A percentile compares a stretch with the other conserved stretches of the same genome.
phyloP scores from a whole-genome alignment of 1,140 invertebrate species.

The Papilio polyxenes region DNA sequence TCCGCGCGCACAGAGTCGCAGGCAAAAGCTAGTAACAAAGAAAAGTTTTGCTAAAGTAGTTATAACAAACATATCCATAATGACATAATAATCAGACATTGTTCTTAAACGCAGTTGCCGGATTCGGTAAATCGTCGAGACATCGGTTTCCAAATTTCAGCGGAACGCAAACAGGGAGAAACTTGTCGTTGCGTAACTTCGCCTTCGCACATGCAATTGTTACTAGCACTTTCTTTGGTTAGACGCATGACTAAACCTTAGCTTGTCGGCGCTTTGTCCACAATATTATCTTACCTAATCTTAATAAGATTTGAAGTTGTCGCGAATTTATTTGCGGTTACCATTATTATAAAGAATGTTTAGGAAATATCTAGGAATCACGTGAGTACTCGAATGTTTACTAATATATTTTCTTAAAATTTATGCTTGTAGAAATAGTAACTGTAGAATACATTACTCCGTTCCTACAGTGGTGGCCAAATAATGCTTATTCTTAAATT shows the following conservation, averaged over 20 bases:
- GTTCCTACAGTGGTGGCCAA: too few relatives aligned
- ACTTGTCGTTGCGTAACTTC: slow-evolving; percentile 57
- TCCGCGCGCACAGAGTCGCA: too few relatives aligned
- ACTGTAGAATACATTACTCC: too few relatives aligned
- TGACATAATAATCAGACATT: slow-evolving; percentile 12
- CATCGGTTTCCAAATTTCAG: slow-evolving; percentile 34
- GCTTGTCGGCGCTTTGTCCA: slow-evolving; percentile 17
- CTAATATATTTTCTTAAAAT: too few relatives aligned
- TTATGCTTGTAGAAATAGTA: too few relatives aligned
- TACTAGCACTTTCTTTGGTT: slow-evolving; percentile 63
- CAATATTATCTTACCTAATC: slow-evolving; percentile 23
- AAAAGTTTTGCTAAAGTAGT: background rate
- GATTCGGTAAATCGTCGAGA: slow-evolving; percentile 10
- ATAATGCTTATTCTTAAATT: too few relatives aligned
- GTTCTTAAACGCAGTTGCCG: background rate
- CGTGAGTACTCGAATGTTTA: too few relatives aligned
- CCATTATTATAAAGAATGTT: background rate
- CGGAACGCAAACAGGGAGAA: slow-evolving; percentile 51
- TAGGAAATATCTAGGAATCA: too few relatives aligned
- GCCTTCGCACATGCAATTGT: slow-evolving; percentile 55
- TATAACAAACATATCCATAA: background rate
- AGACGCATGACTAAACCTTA: slow-evolving; percentile 41
- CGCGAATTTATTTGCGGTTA: slow-evolving; percentile 21
- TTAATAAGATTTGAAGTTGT: slow-evolving; percentile 23
- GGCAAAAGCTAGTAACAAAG: too few relatives aligned